phyloP scores from a whole-genome alignment of 2,797 vertebrate species.

The Sebastes alutus region DNA sequence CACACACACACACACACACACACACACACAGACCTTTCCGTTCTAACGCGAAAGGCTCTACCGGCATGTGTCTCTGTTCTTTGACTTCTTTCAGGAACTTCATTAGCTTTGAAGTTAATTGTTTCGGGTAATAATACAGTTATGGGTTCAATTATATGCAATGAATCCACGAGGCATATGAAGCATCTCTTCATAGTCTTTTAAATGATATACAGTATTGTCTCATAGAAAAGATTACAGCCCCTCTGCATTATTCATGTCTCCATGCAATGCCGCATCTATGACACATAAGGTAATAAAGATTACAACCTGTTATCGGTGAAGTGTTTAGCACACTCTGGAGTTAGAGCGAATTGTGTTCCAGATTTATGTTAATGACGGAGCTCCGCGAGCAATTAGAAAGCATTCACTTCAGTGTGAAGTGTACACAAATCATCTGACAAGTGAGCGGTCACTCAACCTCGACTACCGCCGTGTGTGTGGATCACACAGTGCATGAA shows the following conservation, averaged over 20 bases:
- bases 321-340: constrained; percentile 73
- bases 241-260: constrained; percentile 70
- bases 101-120: constrained; percentile 59
- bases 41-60: neutral
- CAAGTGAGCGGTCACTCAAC: constrained; percentile 70
- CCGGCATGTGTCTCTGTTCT: neutral
- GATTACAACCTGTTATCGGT: constrained; percentile 76
- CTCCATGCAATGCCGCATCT: constrained; percentile 55
- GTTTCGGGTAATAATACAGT: constrained; percentile 44
- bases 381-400: constrained; percentile 65
- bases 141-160: constrained; percentile 55
- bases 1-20: neutral
- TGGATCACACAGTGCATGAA: constrained; percentile 44
- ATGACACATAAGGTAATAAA: constrained; percentile 78
- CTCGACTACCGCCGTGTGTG: constrained; percentile 47
- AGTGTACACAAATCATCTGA: constrained; percentile 72
- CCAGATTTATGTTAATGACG: constrained; percentile 70
- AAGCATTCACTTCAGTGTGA: constrained; percentile 61
- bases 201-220: constrained; percentile 61
- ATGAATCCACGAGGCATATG: constrained; percentile 51
- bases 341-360: constrained; percentile 66
- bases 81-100: constrained; percentile 42
- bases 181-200: constrained; percentile 36
- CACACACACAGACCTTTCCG: constrained; percentile 4
- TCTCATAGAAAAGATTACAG: constrained; percentile 58